Percentiles rank a stretch among this genome's conserved stretches.
These are phyloP conservation scores for Tetranychus urticae DNA, from an alignment of 1,140 invertebrate species.

Conservation along the genomic window DNA sequence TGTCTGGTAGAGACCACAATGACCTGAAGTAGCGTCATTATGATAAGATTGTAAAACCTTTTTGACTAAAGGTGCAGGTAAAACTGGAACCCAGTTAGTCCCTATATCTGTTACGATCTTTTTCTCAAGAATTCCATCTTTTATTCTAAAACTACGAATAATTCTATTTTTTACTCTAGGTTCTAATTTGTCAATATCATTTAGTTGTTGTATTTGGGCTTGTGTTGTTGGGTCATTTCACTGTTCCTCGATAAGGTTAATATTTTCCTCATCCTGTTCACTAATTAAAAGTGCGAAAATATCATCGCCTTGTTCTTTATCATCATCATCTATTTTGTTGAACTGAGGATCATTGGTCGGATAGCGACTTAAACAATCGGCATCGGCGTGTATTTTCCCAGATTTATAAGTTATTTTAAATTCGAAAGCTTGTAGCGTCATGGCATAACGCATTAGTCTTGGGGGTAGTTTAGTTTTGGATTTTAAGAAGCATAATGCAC, in stretches of 20 bases:
- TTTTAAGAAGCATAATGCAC: no score
- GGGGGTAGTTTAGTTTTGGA: no score
- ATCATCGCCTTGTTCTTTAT: neutral
- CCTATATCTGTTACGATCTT: neutral
- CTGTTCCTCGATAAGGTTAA: neutral
- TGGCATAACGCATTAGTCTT: no score
- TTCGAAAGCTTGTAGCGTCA: no score
- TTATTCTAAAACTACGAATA: neutral
- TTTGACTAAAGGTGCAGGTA: neutral
- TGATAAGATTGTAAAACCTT: neutral
- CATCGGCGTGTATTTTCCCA: neutral
- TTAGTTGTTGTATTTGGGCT: neutral
- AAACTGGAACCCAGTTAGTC: neutral
- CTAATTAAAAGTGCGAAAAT: neutral
- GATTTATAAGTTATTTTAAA: no score
- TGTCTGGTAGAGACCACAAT: conserved; percentile 1
- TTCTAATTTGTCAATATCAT: neutral
- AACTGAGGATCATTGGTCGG: neutral
- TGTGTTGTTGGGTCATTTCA: neutral
- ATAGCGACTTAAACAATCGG: neutral
- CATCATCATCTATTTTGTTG: neutral
- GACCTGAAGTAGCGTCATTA: neutral
- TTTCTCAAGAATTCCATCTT: neutral
- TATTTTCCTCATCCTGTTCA: neutral
- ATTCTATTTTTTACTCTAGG: neutral